Evolutionary conservation across 2,888 invertebrate species (phyloP), one percentile per base, ranked within the genome.

Genomic region (Pterostichus madidus): DNA sequence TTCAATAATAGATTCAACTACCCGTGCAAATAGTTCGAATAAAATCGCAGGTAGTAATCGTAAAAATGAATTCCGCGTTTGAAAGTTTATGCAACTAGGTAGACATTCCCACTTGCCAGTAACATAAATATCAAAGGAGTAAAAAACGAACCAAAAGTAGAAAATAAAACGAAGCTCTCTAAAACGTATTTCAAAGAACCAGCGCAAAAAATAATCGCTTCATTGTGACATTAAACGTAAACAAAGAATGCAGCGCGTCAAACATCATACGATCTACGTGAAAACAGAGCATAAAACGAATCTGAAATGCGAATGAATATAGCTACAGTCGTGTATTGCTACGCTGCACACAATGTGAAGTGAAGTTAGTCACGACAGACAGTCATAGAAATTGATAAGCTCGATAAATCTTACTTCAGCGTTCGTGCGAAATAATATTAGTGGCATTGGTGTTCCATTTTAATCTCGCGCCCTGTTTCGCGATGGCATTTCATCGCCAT

Each of bases 351-450:
- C 68, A 44, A 71, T 39, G 44, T 11, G 59, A 56, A 78, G 59
- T 78, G 61, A 78, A 53, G 35, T 68, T 64, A 79, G 79, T 79
- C 79, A 79, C 79, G 79, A 39, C 64, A 79, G 52, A 80, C 53
- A 71, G 15, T 35, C 68, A 59, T 80, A 80, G 68, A 53, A 80
- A 80, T 71, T 80, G 80, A 80, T 80, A 80, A 80, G 71, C 53
- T 49, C 80, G 52, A 80, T 80, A 80, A 80, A 80, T 80, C 53
- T 68, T 71, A 59, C 46, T 68, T 71, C 61, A 49, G 35, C 61
- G 46, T 79, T 49, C 79, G 79, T 79, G 79, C 79, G 64, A 79
- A 64, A 79, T 79, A 79, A 79, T 79, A 61, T 61, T 79, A 64
- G 64, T 79, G 78, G 46, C 75, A 75, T 52, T 75, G 75, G 44